Conservation (phyloP, 37 sponge, comb jelly and placozoan species). For the Hexactinellida sp. region DNA sequence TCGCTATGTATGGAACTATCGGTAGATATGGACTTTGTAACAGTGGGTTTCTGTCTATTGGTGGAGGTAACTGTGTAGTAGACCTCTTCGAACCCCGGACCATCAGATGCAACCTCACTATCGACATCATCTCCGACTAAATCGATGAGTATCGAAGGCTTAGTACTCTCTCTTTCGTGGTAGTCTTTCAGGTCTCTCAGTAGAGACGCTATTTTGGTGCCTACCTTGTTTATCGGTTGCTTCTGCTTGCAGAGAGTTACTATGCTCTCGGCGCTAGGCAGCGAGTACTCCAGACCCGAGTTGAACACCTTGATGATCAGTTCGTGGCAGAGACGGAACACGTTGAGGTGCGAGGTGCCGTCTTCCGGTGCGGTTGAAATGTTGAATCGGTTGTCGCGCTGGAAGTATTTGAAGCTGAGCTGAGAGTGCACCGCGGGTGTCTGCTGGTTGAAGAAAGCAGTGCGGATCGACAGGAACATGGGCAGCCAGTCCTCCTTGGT, state of each 20-base stretch:
- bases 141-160: not conserved
- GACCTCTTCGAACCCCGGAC: not conserved
- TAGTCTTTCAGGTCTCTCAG: not conserved
- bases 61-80: not conserved
- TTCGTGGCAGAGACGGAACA: not conserved
- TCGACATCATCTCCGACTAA: not conserved
- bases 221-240: not conserved
- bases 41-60: not conserved
- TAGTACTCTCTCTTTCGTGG: not conserved
- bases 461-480: not conserved
- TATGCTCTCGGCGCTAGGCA: not conserved
- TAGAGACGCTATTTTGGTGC: not conserved
- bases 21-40: not conserved
- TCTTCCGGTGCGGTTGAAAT: not conserved
- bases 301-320: not conserved
- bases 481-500: constrained; percentile 4
- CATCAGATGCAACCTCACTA: not conserved
- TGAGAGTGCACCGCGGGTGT: not conserved
- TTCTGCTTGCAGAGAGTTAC: not conserved
- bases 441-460: not conserved
- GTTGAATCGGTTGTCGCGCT: not conserved
- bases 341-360: not conserved
- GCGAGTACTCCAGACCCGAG: not conserved
- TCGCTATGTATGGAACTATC: not conserved
- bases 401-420: not conserved